phyloP scores from a whole-genome alignment of 2,113 vertebrate genomes.

The Perognathus longimembris region DNA sequence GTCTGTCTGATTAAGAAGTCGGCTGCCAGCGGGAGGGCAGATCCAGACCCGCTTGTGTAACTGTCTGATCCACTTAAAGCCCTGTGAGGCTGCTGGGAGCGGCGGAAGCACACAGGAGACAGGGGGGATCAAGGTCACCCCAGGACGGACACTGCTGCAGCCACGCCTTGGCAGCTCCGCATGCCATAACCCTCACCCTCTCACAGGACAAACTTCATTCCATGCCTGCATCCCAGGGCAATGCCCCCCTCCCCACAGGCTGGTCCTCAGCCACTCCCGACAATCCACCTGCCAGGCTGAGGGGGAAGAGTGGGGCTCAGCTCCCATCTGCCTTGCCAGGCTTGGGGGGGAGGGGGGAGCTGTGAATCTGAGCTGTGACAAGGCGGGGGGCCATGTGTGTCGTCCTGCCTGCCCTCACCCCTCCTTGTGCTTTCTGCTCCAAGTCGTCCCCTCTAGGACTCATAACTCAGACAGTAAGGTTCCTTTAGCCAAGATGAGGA shows the following conservation, averaged over 20 bases:
- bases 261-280: neutral
- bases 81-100: neutral
- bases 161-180: neutral
- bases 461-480: neutral
- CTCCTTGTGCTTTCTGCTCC: neutral
- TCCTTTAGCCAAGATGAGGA: neutral
- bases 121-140: neutral
- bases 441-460: neutral
- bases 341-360: fast-evolving
- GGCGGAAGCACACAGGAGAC: neutral
- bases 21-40: slow-evolving; percentile 39
- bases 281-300: neutral
- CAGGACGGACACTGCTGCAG: neutral
- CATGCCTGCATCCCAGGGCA: neutral
- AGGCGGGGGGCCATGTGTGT: fast-evolving
- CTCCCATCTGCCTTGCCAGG: neutral
- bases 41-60: slow-evolving; percentile 51
- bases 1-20: slow-evolving; percentile 34
- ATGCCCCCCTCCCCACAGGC: neutral
- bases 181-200: neutral
- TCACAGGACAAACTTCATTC: neutral
- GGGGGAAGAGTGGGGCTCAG: too few relatives aligned
- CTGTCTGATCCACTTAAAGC: slow-evolving; percentile 71
- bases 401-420: neutral
- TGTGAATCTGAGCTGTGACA: neutral